A percentile compares a stretch with the other conserved stretches of the same genome.
phyloP scores from a whole-genome alignment of 1,140 invertebrate genomes.

The Drosophila santomea region DNA sequence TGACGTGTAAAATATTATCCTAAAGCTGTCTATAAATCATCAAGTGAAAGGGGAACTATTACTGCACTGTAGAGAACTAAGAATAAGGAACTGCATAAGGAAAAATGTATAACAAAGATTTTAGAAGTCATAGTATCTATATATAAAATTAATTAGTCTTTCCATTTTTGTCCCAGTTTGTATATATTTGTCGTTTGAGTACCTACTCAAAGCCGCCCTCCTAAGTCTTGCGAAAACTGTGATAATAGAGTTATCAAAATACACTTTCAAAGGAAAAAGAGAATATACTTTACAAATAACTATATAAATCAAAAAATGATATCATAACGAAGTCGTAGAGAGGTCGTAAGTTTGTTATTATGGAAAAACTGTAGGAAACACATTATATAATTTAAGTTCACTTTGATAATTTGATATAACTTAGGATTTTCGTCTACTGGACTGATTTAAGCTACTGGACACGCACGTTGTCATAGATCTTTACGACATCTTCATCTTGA shows the following conservation, averaged over 20 bases:
- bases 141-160: background rate
- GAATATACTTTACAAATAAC: no score
- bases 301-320: no score
- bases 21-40: conserved; percentile 4
- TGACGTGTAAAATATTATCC: background rate
- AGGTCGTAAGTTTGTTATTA: no score
- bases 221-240: background rate
- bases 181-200: background rate
- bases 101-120: background rate
- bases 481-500: conserved; percentile 48
- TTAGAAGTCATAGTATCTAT: no score
- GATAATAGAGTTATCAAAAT: background rate
- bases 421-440: background rate
- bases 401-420: background rate
- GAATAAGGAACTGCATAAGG: background rate
- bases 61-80: background rate
- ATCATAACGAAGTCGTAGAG: no score
- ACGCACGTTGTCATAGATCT: conserved; percentile 71
- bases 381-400: no score
- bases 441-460: background rate
- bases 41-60: background rate
- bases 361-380: no score
- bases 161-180: background rate
- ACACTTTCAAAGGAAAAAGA: background rate
- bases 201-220: background rate